phyloP scores from a whole-genome alignment of 2,888 invertebrate genomes.

The Netelia virgata region DNA sequence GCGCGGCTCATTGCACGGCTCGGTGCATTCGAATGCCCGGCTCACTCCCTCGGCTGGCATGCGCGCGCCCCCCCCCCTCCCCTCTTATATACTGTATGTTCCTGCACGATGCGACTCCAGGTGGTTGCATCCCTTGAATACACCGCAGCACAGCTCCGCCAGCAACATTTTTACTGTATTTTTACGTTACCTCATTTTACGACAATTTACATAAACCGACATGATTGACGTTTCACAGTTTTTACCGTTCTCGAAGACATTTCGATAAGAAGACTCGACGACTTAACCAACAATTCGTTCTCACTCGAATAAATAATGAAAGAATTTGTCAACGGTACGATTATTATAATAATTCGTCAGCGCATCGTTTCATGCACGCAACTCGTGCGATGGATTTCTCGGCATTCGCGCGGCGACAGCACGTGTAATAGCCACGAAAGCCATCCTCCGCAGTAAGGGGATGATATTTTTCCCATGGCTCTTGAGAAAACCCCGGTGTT shows the following conservation, averaged over 20 bases:
- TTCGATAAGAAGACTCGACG: not conserved
- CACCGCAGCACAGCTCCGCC: slow-evolving; percentile 11
- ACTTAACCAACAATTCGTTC: not conserved
- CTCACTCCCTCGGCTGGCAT: slow-evolving; percentile 80
- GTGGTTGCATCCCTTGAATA: slow-evolving; percentile 76
- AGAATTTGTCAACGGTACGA: not conserved
- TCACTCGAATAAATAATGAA: not conserved
- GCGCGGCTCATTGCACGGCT: slow-evolving; percentile 83
- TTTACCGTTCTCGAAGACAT: not conserved
- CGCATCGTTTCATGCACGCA: too few species aligned
- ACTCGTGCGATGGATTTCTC: too few species aligned
- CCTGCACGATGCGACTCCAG: slow-evolving; percentile 73
- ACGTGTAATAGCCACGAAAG: not conserved
- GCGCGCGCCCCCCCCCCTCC: slow-evolving; percentile 53
- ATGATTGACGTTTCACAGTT: too few species aligned
- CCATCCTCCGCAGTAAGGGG: not conserved
- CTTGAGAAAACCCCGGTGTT: slow-evolving; percentile 56
- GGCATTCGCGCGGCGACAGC: too few species aligned
- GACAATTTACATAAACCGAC: not conserved
- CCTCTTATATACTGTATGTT: slow-evolving; percentile 27
- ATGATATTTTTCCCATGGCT: slow-evolving; percentile 23
- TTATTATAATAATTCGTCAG: not conserved
- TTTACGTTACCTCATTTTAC: not conserved
- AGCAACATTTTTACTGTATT: slow-evolving; percentile 16
- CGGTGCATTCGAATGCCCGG: slow-evolving; percentile 82